A percentile compares a stretch with the other conserved stretches of the same genome.
phyloP scores from a whole-genome alignment of 1,140 invertebrate species.

The Coelopa frigida region DNA sequence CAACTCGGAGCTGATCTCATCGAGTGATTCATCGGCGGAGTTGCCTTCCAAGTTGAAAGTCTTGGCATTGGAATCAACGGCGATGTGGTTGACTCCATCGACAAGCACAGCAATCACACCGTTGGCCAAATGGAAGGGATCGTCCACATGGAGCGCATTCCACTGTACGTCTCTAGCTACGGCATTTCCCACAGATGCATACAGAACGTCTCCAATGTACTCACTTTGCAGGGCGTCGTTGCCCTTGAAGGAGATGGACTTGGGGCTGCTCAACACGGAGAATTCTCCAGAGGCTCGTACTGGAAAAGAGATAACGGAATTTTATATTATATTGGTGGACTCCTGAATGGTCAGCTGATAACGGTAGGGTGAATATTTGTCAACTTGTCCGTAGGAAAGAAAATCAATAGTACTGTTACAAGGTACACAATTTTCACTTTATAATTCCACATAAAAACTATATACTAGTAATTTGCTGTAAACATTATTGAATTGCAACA shows the following conservation, averaged over 20 bases:
- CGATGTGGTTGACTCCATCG: conserved; percentile 56
- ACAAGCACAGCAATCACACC: conserved; percentile 66
- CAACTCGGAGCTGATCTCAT: conserved; percentile 24
- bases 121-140: conserved; percentile 71
- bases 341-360: too few relatives aligned
- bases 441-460: conserved; percentile 10
- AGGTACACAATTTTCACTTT: conserved; percentile 13
- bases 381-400: too few relatives aligned
- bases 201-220: conserved; percentile 63
- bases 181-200: conserved; percentile 61
- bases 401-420: conserved; percentile 11
- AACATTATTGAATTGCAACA: neutral
- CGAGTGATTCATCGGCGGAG: conserved; percentile 21
- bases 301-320: conserved; percentile 43
- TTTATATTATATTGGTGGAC: neutral
- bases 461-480: neutral
- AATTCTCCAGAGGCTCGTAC: conserved; percentile 61
- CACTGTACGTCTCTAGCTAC: conserved; percentile 55
- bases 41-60: conserved; percentile 27
- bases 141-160: conserved; percentile 60
- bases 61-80: conserved; percentile 44
- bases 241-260: conserved; percentile 58
- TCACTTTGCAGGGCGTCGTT: conserved; percentile 54
- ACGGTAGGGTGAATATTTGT: too few relatives aligned
- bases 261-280: conserved; percentile 56